Evolutionary conservation across 92 coral and sea anemone genomes (phyloP), one percentile per base, ranked within the genome.

Genomic region (Actinostola sp.): DNA sequence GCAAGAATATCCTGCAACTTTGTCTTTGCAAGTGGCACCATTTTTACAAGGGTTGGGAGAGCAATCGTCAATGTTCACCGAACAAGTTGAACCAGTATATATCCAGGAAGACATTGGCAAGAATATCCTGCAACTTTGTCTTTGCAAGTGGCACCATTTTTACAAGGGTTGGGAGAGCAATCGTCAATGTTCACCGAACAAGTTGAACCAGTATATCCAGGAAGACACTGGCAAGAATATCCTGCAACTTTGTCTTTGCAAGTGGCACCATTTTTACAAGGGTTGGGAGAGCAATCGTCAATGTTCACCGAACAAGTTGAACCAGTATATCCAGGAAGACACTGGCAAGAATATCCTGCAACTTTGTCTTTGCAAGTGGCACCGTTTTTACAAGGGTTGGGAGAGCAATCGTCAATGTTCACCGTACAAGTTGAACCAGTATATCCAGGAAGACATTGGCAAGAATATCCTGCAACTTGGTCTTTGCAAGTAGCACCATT

Each of bases 401-500:
- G 65, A 8, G 71, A 32, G 43, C 96, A 89, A n/a, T 89, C 96
- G 57, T 86, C 82, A 3, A 86, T 63, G 32, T 89, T 70, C 11
- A 52, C 36, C 13, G 50, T 61, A 63, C 96, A 89, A 60, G 78
- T 59, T 49, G 77, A 48, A 9, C 96, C 96, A 1, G 71, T 62
- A 51, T 65, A 89, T 16, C 96, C 96, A 6, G 45, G 10, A 0
- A 77, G 36, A 54, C 96, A 89, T 11, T 34, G 27, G 26, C 96
- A 89, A 55, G 76, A 57, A 68, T 86, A 89, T 36, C 75, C 73
- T 3, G 70, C 89, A n/a, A 86, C 53, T 0, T 31, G 32, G 62
- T 89, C 92, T 2, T 27, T 41, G 63, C 96, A 89, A 0, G 74
- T 67, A 12, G 83, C 96, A 1, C 43, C 55, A 46, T 89, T 89